phyloP scores from a whole-genome alignment of 2,797 vertebrate genomes.

The Distichodus sexfasciatus region DNA sequence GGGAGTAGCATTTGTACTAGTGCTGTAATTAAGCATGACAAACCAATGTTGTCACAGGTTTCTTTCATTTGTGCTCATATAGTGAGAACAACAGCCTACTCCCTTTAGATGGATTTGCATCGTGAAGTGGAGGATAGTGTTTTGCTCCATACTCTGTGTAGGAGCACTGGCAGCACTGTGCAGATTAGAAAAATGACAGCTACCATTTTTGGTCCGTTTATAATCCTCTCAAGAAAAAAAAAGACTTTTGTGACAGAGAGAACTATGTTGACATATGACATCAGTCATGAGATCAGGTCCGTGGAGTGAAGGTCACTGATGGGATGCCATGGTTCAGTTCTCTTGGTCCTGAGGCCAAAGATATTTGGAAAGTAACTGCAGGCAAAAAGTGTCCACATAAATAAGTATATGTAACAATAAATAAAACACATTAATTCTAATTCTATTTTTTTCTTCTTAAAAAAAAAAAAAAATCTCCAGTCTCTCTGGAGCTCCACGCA shows the following conservation, averaged over 20 bases:
- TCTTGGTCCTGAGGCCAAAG: neutral
- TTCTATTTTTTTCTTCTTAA: too few species aligned
- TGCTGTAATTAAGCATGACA: neutral
- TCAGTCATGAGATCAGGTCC: conserved; percentile 53
- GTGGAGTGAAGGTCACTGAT: conserved; percentile 59
- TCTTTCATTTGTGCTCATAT: conserved; percentile 1
- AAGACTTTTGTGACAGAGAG: conserved; percentile 28
- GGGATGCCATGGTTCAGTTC: conserved; percentile 39
- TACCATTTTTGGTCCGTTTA: conserved; percentile 40
- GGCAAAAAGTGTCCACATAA: neutral
- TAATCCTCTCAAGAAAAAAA: conserved; percentile 43
- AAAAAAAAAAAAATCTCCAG: too few species aligned
- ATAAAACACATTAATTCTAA: too few species aligned
- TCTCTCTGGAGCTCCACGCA: too few species aligned
- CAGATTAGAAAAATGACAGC: conserved; percentile 34
- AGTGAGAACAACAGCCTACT: neutral
- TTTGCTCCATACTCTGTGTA: conserved; percentile 10
- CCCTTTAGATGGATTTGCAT: conserved; percentile 24
- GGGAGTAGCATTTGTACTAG: too few species aligned
- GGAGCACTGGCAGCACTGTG: conserved; percentile 24
- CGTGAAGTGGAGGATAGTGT: conserved; percentile 23
- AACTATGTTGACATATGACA: conserved; percentile 55
- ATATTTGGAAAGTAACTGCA: conserved; percentile 5
- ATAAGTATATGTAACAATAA: neutral
- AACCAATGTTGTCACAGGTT: conserved; percentile 10